Evolutionary conservation across 2,113 vertebrate genomes (phyloP).

Genomic region (Daphoenositta chrysoptera): DNA sequence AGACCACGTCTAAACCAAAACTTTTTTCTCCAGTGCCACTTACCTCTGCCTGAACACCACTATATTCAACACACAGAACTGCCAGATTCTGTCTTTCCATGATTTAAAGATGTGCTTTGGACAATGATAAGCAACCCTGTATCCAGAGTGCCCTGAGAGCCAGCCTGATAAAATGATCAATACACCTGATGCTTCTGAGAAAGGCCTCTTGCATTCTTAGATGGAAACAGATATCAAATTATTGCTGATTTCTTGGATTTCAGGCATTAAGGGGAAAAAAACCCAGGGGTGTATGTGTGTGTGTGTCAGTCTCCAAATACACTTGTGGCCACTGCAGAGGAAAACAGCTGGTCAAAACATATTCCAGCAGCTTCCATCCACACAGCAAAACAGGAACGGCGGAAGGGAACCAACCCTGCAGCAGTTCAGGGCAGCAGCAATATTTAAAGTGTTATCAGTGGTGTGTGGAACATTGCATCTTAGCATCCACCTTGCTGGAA

Average conservation of each 20-base stretch:
- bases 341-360: not conserved
- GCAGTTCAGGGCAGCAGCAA: not conserved
- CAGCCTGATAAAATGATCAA: not conserved
- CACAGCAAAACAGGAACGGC: rapidly evolving
- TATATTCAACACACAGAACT: not conserved
- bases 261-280: not conserved
- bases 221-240: not conserved
- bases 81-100: not conserved
- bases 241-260: not conserved
- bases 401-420: not conserved
- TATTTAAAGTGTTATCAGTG: not conserved
- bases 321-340: not conserved
- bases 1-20: not conserved
- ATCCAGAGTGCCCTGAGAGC: not conserved
- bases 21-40: not conserved
- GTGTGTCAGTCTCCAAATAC: not conserved
- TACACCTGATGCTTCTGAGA: not conserved
- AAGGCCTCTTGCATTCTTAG: not conserved
- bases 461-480: not conserved
- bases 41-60: not conserved
- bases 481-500: not conserved
- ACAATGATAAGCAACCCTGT: not conserved
- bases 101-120: not conserved
- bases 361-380: not conserved
- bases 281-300: rapidly evolving